Evolutionary conservation across 2,113 vertebrate genomes (phyloP).

Genomic region (Cryptomyrus ogoouensis): DNA sequence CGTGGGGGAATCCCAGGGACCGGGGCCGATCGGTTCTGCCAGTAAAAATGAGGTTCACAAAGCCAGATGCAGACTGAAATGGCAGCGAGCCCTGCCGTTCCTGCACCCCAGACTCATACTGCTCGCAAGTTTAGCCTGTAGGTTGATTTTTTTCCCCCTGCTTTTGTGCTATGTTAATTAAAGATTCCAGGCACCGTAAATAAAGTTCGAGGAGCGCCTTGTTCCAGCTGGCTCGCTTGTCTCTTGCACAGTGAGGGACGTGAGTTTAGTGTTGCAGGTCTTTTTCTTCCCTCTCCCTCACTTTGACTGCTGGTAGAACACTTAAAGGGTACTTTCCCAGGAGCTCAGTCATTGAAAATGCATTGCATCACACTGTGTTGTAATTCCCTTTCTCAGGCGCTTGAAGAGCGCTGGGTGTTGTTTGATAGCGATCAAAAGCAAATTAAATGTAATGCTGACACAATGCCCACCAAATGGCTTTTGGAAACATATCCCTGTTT

Average conservation of each 20-base stretch:
- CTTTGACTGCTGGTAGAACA: background rate
- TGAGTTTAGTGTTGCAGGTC: background rate
- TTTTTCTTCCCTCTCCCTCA: background rate
- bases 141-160: background rate
- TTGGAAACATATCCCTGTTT: background rate
- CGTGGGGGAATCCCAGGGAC: slow-evolving; percentile 10
- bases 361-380: slow-evolving; percentile 7
- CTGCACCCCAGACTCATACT: background rate
- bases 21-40: background rate
- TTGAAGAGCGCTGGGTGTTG: background rate
- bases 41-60: background rate
- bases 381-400: background rate
- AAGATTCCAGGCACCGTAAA: background rate
- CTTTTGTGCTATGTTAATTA: slow-evolving; percentile 6
- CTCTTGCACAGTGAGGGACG: background rate
- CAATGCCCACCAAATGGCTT: background rate
- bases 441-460: background rate
- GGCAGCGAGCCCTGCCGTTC: background rate
- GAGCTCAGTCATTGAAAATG: slow-evolving; percentile 12
- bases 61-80: background rate
- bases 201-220: background rate
- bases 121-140: background rate
- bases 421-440: background rate
- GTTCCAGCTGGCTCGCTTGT: background rate
- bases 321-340: slow-evolving; percentile 19